A percentile compares a stretch with the other conserved stretches of the same genome.
Conservation (phyloP, 2,888 invertebrate species). For the Camponotus fellah region DNA sequence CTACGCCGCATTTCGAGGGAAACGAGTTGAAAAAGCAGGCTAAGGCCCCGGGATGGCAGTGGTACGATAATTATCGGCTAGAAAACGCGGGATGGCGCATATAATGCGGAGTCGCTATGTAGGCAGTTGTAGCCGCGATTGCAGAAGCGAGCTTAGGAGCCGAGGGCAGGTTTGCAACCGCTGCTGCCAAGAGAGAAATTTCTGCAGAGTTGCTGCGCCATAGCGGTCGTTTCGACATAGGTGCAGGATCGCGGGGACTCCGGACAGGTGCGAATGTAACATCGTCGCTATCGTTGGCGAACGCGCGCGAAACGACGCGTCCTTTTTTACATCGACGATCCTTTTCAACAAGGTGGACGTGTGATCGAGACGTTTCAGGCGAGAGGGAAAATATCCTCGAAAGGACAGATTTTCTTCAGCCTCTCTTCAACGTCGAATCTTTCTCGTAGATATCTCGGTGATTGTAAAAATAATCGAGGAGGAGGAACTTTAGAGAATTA, state of each 20-base stretch:
- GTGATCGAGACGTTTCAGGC: not conserved
- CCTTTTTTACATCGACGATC: too few species aligned
- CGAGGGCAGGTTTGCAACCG: slow-evolving; percentile 65
- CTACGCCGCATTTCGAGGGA: slow-evolving; percentile 31
- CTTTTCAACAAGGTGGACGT: not conserved
- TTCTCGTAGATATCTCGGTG: not conserved
- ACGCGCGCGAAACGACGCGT: not conserved
- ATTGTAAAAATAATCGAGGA: not conserved
- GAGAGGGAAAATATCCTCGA: not conserved
- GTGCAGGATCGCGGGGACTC: slow-evolving; percentile 47
- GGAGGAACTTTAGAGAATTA: too few species aligned
- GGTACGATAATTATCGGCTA: slow-evolving; percentile 46
- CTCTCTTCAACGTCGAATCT: too few species aligned
- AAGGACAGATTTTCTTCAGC: not conserved
- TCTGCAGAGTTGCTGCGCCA: slow-evolving; percentile 55
- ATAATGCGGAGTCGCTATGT: slow-evolving; percentile 11
- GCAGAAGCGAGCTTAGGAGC: slow-evolving; percentile 61
- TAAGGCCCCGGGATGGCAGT: slow-evolving; percentile 43
- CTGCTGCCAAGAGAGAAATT: slow-evolving; percentile 59
- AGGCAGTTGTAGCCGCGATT: slow-evolving; percentile 47
- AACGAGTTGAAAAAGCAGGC: slow-evolving; percentile 33
- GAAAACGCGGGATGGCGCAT: slow-evolving; percentile 47
- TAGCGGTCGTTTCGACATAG: slow-evolving; percentile 56
- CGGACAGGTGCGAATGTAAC: slow-evolving; percentile 41
- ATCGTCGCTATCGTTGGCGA: not conserved